Evolutionary conservation across 2,797 vertebrate genomes (phyloP).

Genomic region (Falco biarmicus): DNA sequence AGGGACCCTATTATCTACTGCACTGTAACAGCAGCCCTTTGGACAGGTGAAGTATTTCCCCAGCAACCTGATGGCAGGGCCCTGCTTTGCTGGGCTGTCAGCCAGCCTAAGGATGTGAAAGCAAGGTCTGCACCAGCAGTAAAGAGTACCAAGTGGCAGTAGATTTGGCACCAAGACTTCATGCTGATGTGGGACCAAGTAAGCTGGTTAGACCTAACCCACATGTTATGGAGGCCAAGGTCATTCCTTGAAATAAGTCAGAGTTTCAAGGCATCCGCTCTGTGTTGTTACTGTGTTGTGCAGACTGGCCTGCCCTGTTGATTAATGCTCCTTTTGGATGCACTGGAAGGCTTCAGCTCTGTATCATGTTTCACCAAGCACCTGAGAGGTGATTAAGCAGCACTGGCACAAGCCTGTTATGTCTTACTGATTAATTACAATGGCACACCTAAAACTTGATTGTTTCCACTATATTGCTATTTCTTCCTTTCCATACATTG

Average conservation of each 20-base stretch:
- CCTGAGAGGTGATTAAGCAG: slow-evolving; percentile 1
- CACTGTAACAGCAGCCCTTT: neutral
- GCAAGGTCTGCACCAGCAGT: neutral
- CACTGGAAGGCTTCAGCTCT: neutral
- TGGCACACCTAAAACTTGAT: neutral
- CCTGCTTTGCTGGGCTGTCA: neutral
- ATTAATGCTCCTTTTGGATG: neutral
- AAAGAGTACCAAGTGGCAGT: neutral
- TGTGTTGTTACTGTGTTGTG: neutral
- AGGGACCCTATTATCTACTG: neutral
- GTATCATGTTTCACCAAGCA: neutral
- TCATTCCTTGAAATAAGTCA: neutral
- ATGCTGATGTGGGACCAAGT: neutral
- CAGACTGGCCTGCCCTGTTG: neutral
- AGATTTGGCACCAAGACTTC: neutral
- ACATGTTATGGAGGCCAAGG: accelerated
- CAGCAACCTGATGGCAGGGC: neutral
- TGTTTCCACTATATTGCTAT: neutral
- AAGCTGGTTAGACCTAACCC: neutral
- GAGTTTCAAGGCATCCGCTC: neutral
- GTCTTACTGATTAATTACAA: slow-evolving; percentile 21
- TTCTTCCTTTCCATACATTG: neutral
- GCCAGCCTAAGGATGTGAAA: neutral
- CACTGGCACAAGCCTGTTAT: neutral
- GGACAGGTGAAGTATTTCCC: neutral